Conservation (phyloP, 2,888 invertebrate species). For the Acronicta leporina region DNA sequence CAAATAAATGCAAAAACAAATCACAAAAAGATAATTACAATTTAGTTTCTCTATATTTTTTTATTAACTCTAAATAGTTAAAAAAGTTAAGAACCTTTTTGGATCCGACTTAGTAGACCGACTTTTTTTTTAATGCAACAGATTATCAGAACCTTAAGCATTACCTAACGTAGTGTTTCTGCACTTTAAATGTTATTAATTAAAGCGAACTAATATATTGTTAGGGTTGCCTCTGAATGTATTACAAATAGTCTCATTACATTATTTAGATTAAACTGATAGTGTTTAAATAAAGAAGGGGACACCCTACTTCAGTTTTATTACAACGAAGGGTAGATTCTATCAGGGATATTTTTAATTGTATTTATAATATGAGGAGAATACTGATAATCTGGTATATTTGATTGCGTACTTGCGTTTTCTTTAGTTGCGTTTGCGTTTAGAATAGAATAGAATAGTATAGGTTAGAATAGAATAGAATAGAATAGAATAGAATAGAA, state of each 20-base stretch:
- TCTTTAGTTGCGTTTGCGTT: no score
- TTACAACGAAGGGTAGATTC: conserved; percentile 47
- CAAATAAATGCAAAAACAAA: no score
- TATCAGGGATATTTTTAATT: conserved; percentile 55
- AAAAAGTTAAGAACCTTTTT: no score
- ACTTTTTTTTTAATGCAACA: conserved; percentile 10
- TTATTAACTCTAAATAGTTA: no score
- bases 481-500: no score
- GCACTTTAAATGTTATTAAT: conserved; percentile 63
- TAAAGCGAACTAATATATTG: conserved; percentile 69
- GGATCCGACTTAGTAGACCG: not conserved
- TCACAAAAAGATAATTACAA: no score
- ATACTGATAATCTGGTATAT: not conserved
- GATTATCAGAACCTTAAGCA: conserved; percentile 38
- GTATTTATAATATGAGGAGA: conserved; percentile 23
- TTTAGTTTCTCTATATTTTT: no score
- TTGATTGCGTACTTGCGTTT: no score
- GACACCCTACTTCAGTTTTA: conserved; percentile 31
- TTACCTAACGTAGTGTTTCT: conserved; percentile 29
- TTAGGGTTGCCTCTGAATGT: conserved; percentile 59
- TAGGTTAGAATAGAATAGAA: no score
- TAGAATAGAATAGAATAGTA: no score
- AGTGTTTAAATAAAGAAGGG: conserved; percentile 60
- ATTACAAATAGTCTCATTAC: conserved; percentile 73
- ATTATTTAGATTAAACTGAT: conserved; percentile 67